phyloP scores from a whole-genome alignment of 1,140 invertebrate genomes.

The Apocrypta bakeri region DNA sequence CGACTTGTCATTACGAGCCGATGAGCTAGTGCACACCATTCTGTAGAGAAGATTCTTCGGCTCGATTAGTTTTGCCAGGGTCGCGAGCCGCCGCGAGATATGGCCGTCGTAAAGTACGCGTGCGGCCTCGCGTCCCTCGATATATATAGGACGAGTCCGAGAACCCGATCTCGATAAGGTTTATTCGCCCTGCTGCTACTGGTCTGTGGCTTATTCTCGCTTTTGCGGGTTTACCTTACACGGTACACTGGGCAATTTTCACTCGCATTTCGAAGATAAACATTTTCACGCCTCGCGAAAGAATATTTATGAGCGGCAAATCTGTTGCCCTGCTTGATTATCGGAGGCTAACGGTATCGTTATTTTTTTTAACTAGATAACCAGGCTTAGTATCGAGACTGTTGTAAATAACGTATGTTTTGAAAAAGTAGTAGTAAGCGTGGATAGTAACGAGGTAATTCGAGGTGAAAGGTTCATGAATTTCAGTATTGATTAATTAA shows the following conservation, averaged over 20 bases:
- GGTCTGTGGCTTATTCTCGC: slow-evolving; percentile 12
- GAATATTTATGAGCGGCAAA: neutral
- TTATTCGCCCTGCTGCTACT: neutral
- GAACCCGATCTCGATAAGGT: slow-evolving; percentile 19
- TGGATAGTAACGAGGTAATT: neutral
- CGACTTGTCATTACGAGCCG: slow-evolving; percentile 39
- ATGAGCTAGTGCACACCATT: slow-evolving; percentile 12
- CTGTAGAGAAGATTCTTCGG: slow-evolving; percentile 27
- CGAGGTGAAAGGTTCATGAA: neutral
- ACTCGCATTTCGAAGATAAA: neutral
- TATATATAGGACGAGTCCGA: neutral
- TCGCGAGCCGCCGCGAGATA: slow-evolving; percentile 26
- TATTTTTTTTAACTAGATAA: too few species aligned
- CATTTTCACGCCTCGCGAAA: neutral
- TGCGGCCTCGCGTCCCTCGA: neutral
- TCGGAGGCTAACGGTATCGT: too few species aligned
- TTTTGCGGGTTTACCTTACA: neutral
- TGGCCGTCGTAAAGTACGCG: slow-evolving; percentile 38
- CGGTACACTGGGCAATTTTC: neutral
- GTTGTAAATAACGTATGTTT: too few species aligned
- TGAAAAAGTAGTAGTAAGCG: too few species aligned
- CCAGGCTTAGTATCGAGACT: too few species aligned
- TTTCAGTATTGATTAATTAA: slow-evolving; percentile 18
- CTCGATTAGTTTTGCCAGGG: slow-evolving; percentile 43
- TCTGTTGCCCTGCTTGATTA: too few species aligned